Evolutionary conservation across 2,113 vertebrate genomes (phyloP), one percentile per base, ranked within the genome.

Genomic region (Columba janthina): DNA sequence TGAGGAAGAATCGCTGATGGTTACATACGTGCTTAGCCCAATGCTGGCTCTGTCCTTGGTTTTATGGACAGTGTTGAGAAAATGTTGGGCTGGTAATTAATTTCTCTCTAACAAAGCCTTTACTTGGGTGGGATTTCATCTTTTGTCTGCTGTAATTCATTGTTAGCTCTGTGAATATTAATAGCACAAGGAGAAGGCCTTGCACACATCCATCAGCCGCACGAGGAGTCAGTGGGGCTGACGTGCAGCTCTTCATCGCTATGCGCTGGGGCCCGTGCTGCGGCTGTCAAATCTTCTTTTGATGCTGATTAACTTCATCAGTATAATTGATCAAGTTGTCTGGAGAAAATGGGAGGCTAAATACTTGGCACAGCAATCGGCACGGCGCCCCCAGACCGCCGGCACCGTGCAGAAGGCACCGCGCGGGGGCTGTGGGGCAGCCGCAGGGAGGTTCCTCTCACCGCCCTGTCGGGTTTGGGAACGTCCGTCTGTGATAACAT

Each of bases 241-340:
- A 34, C 15, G 28, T 2, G 2, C 32, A 60, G 56, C 32, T 80
- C 91, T 40, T 71, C 90, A 48, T 85, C 82, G 4, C 62, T 25
- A 7, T 76, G 91, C 56, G 1, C 80, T 53, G 6, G 16, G 71
- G 82, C 78, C 78, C 40, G 28, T 22, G 75, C 1, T 16, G 53
- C 31, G 22, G 82, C 88, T 93, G 86, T 90, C 89, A 95, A 8
- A 44, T 54, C 64, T 88, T 31, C 93, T 70, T 85, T 60, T 72
- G 91, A 72, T 18, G 87, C 85, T 94, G 87, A 97, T 97, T 96
- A 94, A 90, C 79, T 71, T 96, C 96, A 96, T 97, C 96, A 97
- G 88, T 51, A 13, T 95, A 97, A 97, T 81, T 95, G 93, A 92
- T 67, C 40, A n/a, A 85, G 87, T 42, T 96, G 95, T 95, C 94